Conservation (phyloP, 2,113 vertebrate genomes). For the Oreocharis arfaki region DNA sequence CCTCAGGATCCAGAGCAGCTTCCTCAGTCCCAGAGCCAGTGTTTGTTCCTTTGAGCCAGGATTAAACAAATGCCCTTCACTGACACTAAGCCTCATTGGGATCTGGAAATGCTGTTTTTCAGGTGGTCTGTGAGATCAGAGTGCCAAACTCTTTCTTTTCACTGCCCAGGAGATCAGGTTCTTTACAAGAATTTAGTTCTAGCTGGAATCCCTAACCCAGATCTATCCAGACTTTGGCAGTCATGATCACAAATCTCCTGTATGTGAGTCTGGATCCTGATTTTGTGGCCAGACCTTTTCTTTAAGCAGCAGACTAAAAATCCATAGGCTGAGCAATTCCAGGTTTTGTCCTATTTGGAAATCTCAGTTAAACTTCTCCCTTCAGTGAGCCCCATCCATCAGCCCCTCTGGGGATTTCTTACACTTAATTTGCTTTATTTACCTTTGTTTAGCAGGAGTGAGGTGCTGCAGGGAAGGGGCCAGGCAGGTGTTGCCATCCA, state of each 20-base stretch:
- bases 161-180: background rate
- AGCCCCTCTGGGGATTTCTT: background rate
- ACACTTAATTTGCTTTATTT: background rate
- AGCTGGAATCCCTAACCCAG: background rate
- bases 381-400: background rate
- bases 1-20: background rate
- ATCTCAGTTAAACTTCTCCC: background rate
- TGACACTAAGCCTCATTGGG: background rate
- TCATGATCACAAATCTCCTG: background rate
- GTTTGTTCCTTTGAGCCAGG: background rate
- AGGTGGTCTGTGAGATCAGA: background rate
- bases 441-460: background rate
- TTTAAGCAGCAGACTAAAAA: background rate
- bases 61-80: background rate
- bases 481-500: background rate
- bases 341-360: background rate
- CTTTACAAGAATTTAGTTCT: background rate
- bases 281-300: background rate
- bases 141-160: background rate
- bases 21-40: background rate
- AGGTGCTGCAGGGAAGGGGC: background rate
- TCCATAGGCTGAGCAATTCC: background rate
- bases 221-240: background rate
- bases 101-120: background rate
- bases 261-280: background rate